Evolutionary conservation across 1,140 invertebrate species (phyloP), one percentile per base, ranked within the genome.

Genomic region (Hypothenemus hampei): DNA sequence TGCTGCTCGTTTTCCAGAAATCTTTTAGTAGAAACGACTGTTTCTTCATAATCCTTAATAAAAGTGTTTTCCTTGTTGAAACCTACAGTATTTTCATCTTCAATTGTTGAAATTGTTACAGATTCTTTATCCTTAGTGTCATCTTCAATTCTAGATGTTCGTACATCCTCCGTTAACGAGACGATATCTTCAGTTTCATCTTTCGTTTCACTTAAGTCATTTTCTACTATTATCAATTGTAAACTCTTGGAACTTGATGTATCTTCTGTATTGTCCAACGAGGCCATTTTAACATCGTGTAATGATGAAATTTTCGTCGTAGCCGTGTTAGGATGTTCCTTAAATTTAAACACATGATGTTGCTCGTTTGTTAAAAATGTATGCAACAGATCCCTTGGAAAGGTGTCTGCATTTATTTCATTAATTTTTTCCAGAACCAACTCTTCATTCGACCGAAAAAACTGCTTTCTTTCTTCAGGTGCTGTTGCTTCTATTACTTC

Each of bases 371-470:
- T 37, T 8, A 49, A 3, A 19, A 49, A 49, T 4, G 35, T 22
- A 23, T 39, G 8, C 4, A 49, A 15, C 15, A 23, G 39, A 5
- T 16, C 29, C 18, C 23, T 49, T 3, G 15, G 11, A 8, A 3
- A 7, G 6, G 29, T n/a, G 16, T 48, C 33, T 8, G 22, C 19
- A 11, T n/a, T 41, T 41, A 31, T 20, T 41, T 40, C 33, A 29
- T 31, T 26, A 20, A 18, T 20, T 29, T 51, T 23, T 37, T 37
- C 3, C 11, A 8, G 4, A 43, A 23, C 50, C 50, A 53, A 6
- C 15, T 53, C 15, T 53, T 53, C 26, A 53, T 22, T 36, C 21
- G 35, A 21, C 39, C 50, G 50, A 53, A 53, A 53, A 53, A 53
- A 53, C 26, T 40, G 35, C 24, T n/a, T 33, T 23, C n/a, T 44